Base-by-base conservation (phyloP, 2,888 invertebrate species). In the Diploptera punctata region DNA sequence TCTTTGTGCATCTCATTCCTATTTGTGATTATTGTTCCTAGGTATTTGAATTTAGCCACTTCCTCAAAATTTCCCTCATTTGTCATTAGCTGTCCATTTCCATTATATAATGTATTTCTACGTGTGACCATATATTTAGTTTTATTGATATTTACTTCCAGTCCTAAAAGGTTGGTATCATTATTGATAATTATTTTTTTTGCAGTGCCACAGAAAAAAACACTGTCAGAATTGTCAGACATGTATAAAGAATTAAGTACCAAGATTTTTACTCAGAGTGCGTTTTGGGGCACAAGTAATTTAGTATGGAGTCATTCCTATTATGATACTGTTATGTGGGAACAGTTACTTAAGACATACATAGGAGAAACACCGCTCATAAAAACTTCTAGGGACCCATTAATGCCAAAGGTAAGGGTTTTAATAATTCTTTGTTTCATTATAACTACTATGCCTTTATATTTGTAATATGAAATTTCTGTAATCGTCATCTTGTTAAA, bases 251-350 rank as follows among this genome's bases (percentile, higher is more conserved):
- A 85, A 75, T 80, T 90, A 71, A 89, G 90, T 78, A 83, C 83
- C 1, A 86, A 89, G 81, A 86, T 93, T 77, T 93, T 93, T 79
- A 88, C 86, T 7, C 90, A 90, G 77, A 89, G 87, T 74, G 81
- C 88, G 10, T 81, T 91, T 65, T 82, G 86, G 83, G 94, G 94
- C 16, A 90, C 93, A 0, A 90, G 92, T 43, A 89, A 90, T 73
- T 85, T 95, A 67, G 89, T 95, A n/a, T 92, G 91, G 90, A 90
- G 89, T 72, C 95, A 96, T 80, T 91, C 95, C 0, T 96, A 95
- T 83, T 97, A 97, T 82, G 93, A 97, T 80, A 94, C 95, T 0
- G 87, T 87, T 0, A 85, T 91, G 16, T 97, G 95, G 94, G 94
- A 95, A 81, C 84, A 88, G 73, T 84, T 95, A 79, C 83, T 97